Evolutionary conservation across 2,797 vertebrate genomes (phyloP).

Genomic region (Lerista edwardsae): DNA sequence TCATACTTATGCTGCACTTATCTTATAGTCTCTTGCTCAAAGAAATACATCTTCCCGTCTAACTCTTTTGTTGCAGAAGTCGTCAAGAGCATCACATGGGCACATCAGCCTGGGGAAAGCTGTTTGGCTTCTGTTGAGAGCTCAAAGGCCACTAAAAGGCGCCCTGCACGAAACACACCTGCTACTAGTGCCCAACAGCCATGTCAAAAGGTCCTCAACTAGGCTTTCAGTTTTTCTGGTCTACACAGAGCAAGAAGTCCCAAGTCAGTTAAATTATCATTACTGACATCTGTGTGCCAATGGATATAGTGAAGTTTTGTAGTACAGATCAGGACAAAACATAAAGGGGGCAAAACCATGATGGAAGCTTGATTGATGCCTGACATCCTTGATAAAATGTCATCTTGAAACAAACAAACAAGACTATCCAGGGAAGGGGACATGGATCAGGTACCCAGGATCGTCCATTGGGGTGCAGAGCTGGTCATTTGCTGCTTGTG

Average conservation of each 20-base stretch:
- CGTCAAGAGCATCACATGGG: background rate
- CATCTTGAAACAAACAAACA: background rate
- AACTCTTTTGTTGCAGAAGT: background rate
- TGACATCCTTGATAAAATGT: background rate
- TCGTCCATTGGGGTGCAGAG: no score
- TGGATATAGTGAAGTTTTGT: background rate
- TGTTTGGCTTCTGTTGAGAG: background rate
- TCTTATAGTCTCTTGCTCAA: background rate
- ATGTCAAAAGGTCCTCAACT: background rate
- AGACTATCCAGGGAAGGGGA: background rate
- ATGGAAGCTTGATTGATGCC: background rate
- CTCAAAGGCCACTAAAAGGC: background rate
- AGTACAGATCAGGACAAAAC: background rate
- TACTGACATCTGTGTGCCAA: background rate
- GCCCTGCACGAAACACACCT: background rate
- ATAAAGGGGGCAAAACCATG: background rate
- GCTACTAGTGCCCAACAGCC: background rate
- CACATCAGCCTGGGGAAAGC: background rate
- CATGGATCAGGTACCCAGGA: background rate
- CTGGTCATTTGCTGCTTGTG: no score
- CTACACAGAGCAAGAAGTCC: background rate
- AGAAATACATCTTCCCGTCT: constrained; percentile 9
- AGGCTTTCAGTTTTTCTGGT: background rate
- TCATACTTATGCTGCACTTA: background rate
- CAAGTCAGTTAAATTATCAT: background rate